Percentiles rank a stretch among this genome's conserved stretches.
These are phyloP conservation scores for Lagopus muta DNA, from an alignment of 2,113 vertebrate species.

Conservation along the genomic window DNA sequence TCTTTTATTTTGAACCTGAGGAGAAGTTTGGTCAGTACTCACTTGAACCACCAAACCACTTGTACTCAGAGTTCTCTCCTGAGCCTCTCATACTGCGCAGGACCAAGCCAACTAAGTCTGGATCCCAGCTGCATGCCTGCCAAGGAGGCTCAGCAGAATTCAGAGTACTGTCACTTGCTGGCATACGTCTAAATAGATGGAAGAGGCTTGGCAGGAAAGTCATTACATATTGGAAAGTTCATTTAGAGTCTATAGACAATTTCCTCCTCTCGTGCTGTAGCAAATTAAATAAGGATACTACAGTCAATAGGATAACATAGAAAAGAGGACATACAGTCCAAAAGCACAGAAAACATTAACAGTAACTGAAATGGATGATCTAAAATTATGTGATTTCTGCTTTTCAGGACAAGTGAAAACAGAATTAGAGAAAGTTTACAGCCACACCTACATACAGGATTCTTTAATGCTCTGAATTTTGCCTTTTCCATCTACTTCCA, in stretches of 20 bases:
- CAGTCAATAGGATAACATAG: neutral
- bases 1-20: neutral
- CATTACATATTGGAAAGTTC: neutral
- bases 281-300: rapidly evolving
- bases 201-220: neutral
- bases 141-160: neutral
- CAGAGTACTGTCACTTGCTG: neutral
- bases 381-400: neutral
- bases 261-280: neutral
- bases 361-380: neutral
- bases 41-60: neutral
- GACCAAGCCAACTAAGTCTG: neutral
- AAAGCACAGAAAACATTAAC: neutral
- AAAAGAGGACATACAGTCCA: neutral
- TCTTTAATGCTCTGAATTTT: neutral
- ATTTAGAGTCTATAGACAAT: neutral
- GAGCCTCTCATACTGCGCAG: neutral
- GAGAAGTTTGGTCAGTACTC: neutral
- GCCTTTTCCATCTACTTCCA: neutral
- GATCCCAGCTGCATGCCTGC: neutral
- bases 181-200: neutral
- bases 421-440: neutral
- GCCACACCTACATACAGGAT: neutral
- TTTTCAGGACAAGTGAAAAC: neutral
- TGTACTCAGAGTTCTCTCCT: neutral